Base-by-base conservation (phyloP, 2,888 invertebrate species). In the Celastrina argiolus region DNA sequence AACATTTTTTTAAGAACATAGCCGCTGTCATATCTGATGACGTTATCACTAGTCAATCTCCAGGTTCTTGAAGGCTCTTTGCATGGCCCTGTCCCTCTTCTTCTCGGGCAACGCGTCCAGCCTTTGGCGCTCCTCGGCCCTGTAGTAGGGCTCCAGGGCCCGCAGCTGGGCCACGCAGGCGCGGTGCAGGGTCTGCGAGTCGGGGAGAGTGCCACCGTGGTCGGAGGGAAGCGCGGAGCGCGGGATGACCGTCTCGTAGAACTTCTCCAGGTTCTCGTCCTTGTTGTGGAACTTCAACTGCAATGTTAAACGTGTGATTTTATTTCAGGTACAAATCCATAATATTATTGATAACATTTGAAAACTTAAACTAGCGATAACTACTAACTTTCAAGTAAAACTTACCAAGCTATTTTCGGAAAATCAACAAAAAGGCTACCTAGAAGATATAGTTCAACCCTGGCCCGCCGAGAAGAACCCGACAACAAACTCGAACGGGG, bases 41-140 rank as follows among this genome's bases (percentile, higher is more conserved):
- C n/a, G 36, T 0, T 7, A 3, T 1, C 58, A 63, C 56, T 87
- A 95, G 86, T 95, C 95, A 69, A 95, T 94, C 59, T 95, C 94
- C 41, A 95, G 79, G 75, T 94, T 94, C 74, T 94, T 95, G 75
- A 95, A 95, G 7, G 93, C 94, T 51, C 94, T 94, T 71, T 95
- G 94, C 70, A 94, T 90, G 0, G 94, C 94, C 56, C 87, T 88
- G 7, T 88, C 87, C 6, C 84, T 69, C 64, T 90, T 89, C 71
- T 90, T 89, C 67, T 86, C 86, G 0, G 88, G 87, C 28, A 88
- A 70, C 1, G 88, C 89, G 0, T 79, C 78, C 64, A 83, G 74
- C 63, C 91, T 79, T 74, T 91, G 91, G 28, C 82, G 84, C 70
- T 92, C 88, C 67, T 91, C 91, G 14, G 82, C 82, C 26, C 77